Evolutionary conservation across 2,888 invertebrate species (phyloP).

Genomic region (Zaprionus lineosus): DNA sequence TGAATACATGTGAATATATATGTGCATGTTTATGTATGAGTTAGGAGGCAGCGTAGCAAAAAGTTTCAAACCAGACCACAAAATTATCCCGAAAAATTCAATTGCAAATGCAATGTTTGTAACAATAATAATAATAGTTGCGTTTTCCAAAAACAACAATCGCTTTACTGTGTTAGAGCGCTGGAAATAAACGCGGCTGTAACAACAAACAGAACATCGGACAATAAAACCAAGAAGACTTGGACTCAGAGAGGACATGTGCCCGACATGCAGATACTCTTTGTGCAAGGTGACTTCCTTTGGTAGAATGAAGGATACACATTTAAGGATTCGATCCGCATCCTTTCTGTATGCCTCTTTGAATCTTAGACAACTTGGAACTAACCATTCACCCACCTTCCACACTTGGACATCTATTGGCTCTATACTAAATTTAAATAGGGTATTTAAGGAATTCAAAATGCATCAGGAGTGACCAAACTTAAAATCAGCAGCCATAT

Average conservation of each 20-base stretch:
- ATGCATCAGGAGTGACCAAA: background rate
- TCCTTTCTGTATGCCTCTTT: too few relatives aligned
- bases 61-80: conserved; percentile 9
- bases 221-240: conserved; percentile 5
- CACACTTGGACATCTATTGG: too few relatives aligned
- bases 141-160: conserved; percentile 28
- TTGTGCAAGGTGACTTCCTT: too few relatives aligned
- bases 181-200: conserved; percentile 39
- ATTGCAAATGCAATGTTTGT: conserved; percentile 33
- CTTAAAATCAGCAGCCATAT: background rate
- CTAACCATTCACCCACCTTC: too few relatives aligned
- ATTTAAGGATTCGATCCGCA: too few relatives aligned
- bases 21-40: conserved; percentile 12
- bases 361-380: too few relatives aligned
- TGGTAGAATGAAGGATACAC: too few relatives aligned
- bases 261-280: conserved; percentile 9
- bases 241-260: too few relatives aligned
- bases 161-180: conserved; percentile 17
- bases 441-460: conserved; percentile 5
- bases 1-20: too few relatives aligned
- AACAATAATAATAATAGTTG: conserved; percentile 42
- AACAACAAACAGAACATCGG: conserved; percentile 25
- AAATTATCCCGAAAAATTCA: conserved; percentile 4
- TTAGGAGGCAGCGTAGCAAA: conserved; percentile 2
- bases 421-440: too few relatives aligned